Evolutionary conservation across 2,797 vertebrate genomes (phyloP), one percentile per base, ranked within the genome.

Genomic region (Pyrrhura leucotis): DNA sequence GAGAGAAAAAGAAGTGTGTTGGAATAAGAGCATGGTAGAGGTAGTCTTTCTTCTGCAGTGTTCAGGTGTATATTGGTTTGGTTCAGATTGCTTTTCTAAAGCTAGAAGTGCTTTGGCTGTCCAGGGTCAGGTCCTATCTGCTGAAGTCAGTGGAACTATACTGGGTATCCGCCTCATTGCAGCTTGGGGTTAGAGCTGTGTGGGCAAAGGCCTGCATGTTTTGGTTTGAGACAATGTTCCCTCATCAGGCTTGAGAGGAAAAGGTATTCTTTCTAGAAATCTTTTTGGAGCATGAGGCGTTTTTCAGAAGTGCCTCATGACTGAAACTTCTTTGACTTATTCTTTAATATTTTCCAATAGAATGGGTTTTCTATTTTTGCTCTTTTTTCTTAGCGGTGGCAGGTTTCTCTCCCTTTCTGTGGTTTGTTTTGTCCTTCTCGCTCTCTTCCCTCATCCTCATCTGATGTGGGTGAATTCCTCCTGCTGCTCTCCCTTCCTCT

Each of bases 391-490:
- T 44, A 80, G 42, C 0, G 0, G 31, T 76, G 40, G 23, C 26
- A 59, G 19, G 16, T 68, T 83, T 83, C 25, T 85, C 14, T 79
- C 39, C 8, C 7, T 84, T 58, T 50, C 14, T 74, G 17, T 85
- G 50, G 21, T 76, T 91, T 61, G 48, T 77, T 87, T 89, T 80
- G 75, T 77, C 47, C 54, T 91, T 72, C 66, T 76, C 0, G 0
- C 21, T 76, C 17, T 33, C 50, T 89, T 93, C 5, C 28, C 23
- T 85, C 39, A 40, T 33, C 13, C 12, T 89, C 31, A 56, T 25
- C 61, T 83, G 48, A 91, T 62, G 42, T 84, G 58, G 37, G 45
- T 94, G 73, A 93, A 85, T 83, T 94, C 33, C 21, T 95, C 37
- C 29, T 66, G 68, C 29, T 1, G 2, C 35, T 82, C 68, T 80